Evolutionary conservation across 2,113 vertebrate genomes (phyloP).

Genomic region (Entelurus aequoreus): DNA sequence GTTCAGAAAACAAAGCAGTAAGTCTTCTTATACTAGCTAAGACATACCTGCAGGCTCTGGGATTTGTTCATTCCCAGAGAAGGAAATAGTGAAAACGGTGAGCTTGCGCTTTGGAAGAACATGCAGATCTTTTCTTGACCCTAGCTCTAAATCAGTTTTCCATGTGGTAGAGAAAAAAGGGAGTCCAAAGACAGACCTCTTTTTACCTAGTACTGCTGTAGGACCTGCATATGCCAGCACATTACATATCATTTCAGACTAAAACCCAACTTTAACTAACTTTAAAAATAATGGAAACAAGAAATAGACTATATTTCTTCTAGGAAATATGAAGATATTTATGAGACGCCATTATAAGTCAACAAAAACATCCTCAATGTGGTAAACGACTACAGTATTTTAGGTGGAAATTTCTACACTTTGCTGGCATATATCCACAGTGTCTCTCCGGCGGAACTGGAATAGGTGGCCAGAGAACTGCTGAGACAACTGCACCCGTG

Average conservation of each 20-base stretch:
- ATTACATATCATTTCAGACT: not conserved
- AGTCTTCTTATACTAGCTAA: conserved; percentile 19
- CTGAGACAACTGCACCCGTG: too few species aligned
- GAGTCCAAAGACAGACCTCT: conserved; percentile 21
- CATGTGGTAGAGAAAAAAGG: conserved; percentile 47
- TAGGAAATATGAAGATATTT: not conserved
- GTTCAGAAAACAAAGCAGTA: not conserved
- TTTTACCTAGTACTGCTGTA: not conserved
- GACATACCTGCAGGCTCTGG: conserved; percentile 21
- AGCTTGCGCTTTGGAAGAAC: conserved; percentile 51
- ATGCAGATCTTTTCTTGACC: conserved; percentile 40
- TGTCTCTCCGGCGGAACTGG: too few species aligned
- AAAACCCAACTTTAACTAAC: not conserved
- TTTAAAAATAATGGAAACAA: not conserved
- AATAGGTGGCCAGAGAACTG: too few species aligned
- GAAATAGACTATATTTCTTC: not conserved
- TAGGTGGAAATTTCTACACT: too few species aligned
- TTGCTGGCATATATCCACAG: too few species aligned
- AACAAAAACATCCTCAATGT: too few species aligned
- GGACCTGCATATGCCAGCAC: not conserved
- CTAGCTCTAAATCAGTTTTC: conserved; percentile 51
- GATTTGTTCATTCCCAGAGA: conserved; percentile 34
- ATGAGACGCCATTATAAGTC: too few species aligned
- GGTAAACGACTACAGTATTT: too few species aligned
- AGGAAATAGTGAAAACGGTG: conserved; percentile 38